phyloP scores from a whole-genome alignment of 2,797 vertebrate species.

The Arrhamphus sclerolepis region DNA sequence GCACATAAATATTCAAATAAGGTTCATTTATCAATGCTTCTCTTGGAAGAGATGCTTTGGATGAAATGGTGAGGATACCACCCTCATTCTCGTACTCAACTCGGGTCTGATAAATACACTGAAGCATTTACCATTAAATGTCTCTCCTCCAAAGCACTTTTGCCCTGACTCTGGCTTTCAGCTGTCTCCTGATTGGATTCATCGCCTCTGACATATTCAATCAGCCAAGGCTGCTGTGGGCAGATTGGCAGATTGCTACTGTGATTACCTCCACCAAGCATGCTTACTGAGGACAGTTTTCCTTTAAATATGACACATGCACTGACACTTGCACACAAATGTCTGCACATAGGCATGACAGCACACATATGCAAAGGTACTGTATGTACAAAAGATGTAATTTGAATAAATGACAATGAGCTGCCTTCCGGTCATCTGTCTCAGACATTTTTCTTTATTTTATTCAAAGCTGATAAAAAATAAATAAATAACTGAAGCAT shows the following conservation, averaged over 20 bases:
- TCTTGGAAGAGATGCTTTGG: slow-evolving; percentile 65
- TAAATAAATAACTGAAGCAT: slow-evolving; percentile 8
- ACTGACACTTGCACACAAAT: slow-evolving; percentile 42
- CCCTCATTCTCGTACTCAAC: slow-evolving; percentile 41
- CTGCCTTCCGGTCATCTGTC: slow-evolving; percentile 21
- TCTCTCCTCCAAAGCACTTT: slow-evolving; percentile 43
- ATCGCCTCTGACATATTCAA: slow-evolving; percentile 75
- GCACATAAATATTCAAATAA: slow-evolving; percentile 80
- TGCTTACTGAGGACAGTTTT: slow-evolving; percentile 56
- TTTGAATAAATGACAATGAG: slow-evolving; percentile 16
- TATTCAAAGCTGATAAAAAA: slow-evolving; percentile 43
- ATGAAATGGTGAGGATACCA: slow-evolving; percentile 61
- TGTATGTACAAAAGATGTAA: slow-evolving; percentile 20
- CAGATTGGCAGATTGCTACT: slow-evolving; percentile 72
- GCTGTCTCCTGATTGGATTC: slow-evolving; percentile 72
- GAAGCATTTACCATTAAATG: slow-evolving; percentile 49
- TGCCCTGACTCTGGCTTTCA: slow-evolving; percentile 56
- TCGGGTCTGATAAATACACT: slow-evolving; percentile 61
- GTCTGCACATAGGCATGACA: slow-evolving; percentile 53
- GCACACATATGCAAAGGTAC: slow-evolving; percentile 31
- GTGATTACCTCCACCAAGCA: slow-evolving; percentile 70
- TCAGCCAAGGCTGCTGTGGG: slow-evolving; percentile 67
- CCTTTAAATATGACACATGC: slow-evolving; percentile 35
- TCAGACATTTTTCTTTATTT: slow-evolving; percentile 33
- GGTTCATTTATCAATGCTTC: slow-evolving; percentile 76